Evolutionary conservation across 2,888 invertebrate genomes (phyloP).

Genomic region (Tortricodes alternella): DNA sequence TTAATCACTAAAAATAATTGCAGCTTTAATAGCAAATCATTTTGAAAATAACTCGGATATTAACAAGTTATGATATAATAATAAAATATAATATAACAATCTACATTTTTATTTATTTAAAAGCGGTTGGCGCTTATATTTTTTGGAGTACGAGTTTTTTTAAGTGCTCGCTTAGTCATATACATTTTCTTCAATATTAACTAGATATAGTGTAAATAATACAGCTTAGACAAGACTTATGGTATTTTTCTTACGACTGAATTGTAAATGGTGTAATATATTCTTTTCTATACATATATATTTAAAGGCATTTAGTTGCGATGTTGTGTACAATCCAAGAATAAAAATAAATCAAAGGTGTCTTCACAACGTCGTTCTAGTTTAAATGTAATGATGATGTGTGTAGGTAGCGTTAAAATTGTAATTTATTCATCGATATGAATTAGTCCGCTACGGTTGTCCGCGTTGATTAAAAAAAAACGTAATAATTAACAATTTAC

Average conservation of each 20-base stretch:
- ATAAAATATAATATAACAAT: background rate
- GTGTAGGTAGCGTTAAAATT: conserved; percentile 21
- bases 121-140: background rate
- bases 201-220: conserved; percentile 44
- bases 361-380: conserved; percentile 14
- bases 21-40: no score
- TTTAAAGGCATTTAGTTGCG: conserved; percentile 54
- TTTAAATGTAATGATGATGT: conserved; percentile 6
- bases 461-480: background rate
- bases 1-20: no score
- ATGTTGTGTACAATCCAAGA: conserved; percentile 47
- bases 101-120: background rate
- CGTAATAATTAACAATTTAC: background rate
- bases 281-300: conserved; percentile 43
- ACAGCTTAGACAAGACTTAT: conserved; percentile 47
- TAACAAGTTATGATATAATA: background rate
- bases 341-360: background rate
- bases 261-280: conserved; percentile 69
- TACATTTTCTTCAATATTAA: background rate
- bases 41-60: background rate
- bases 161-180: no score
- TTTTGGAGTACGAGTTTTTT: no score
- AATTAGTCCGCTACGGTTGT: background rate
- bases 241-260: conserved; percentile 71
- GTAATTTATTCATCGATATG: conserved; percentile 10